These are phyloP conservation scores for Anticlea derivata DNA, from an alignment of 2,888 invertebrate species.

Conservation along the genomic window DNA sequence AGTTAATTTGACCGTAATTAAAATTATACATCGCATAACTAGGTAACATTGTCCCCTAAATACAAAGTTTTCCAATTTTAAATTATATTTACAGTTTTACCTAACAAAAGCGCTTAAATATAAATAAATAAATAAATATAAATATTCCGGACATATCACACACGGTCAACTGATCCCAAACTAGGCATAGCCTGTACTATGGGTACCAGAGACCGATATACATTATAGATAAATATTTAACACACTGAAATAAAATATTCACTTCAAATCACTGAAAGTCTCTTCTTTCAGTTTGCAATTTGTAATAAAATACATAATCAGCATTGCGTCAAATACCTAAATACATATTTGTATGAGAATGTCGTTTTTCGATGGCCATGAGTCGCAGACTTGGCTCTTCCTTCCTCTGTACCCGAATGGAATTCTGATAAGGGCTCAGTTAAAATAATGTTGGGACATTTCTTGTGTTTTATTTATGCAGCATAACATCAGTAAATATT, in stretches of 20 bases:
- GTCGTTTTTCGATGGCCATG: constrained; percentile 2
- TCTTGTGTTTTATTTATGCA: background rate
- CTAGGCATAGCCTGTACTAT: no score
- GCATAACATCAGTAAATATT: background rate
- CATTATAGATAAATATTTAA: no score
- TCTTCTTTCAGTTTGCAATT: no score
- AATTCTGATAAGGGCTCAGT: constrained; percentile 18
- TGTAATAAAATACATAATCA: background rate
- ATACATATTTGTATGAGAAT: constrained; percentile 1
- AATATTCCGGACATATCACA: no score
- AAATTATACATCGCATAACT: constrained; percentile 31
- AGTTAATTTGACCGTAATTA: constrained; percentile 41
- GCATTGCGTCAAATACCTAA: constrained; percentile 9
- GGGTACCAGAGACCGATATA: no score
- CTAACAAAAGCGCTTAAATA: background rate
- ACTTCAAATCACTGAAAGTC: no score
- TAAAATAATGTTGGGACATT: constrained; percentile 9
- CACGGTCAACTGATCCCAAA: no score
- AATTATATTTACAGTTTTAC: no score
- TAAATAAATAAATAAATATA: background rate
- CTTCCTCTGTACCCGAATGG: constrained; percentile 10
- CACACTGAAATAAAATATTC: background rate
- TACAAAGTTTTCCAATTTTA: no score
- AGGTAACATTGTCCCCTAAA: background rate
- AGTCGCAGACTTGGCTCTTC: constrained; percentile 1